Conservation (phyloP, 1,140 invertebrate genomes). For the Lepidurus apus region DNA sequence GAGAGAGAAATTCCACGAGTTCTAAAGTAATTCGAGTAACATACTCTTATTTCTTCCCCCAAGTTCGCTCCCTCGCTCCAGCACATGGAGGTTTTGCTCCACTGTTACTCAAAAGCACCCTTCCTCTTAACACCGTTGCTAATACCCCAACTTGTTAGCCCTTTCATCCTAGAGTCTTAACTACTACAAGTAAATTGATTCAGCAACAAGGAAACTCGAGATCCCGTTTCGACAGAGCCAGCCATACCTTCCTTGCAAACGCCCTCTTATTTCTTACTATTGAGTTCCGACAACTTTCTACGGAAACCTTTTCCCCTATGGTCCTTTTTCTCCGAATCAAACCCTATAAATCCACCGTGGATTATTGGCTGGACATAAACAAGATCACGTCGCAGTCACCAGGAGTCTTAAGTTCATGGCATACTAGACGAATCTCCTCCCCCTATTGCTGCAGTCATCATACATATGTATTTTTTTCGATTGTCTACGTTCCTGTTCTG, state of each 20-base stretch:
- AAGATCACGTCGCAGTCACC: background rate
- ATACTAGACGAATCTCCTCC: background rate
- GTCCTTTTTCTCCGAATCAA: too few relatives aligned
- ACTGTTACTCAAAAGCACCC: too few relatives aligned
- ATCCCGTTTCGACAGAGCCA: too few relatives aligned
- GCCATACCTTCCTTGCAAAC: too few relatives aligned
- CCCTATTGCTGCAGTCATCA: background rate
- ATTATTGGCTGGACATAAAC: background rate
- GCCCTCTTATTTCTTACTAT: too few relatives aligned
- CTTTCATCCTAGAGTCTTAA: too few relatives aligned
- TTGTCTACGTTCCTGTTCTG: background rate
- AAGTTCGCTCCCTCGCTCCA: background rate
- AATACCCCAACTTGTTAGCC: too few relatives aligned
- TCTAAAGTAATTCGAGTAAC: background rate
- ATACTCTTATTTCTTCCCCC: background rate
- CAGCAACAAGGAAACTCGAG: too few relatives aligned
- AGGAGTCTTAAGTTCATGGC: background rate
- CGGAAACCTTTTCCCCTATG: too few relatives aligned
- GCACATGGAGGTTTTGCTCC: background rate
- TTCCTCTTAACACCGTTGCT: too few relatives aligned
- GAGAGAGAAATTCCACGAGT: background rate
- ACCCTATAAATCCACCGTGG: background rate
- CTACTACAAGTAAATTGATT: too few relatives aligned
- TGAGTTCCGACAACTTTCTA: too few relatives aligned
- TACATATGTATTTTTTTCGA: slow-evolving; percentile 12